Evolutionary conservation across 2,888 invertebrate species (phyloP).

Genomic region (Euplexia lucipara): DNA sequence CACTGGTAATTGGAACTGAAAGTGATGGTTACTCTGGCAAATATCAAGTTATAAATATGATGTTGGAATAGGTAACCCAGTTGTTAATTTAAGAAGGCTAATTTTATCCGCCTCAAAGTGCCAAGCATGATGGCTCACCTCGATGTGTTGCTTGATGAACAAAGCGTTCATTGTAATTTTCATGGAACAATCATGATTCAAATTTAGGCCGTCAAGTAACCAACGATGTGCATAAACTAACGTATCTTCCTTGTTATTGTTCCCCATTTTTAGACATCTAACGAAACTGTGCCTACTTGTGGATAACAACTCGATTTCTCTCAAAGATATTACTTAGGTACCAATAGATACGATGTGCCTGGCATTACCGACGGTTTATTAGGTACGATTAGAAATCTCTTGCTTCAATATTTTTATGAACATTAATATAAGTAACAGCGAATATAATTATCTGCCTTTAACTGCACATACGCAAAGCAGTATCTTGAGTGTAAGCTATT

Average conservation of each 20-base stretch:
- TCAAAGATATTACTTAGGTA: constrained; percentile 24
- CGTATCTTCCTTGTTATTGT: background rate
- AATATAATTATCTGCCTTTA: constrained; percentile 25
- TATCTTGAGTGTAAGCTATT: constrained; percentile 33
- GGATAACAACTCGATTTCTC: constrained; percentile 11
- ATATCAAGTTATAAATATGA: no score
- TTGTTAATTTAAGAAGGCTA: background rate
- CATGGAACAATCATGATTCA: background rate
- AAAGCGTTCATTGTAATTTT: background rate
- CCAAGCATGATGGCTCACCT: no score
- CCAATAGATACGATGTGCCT: constrained; percentile 16
- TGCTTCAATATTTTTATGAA: constrained; percentile 29
- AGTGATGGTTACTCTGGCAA: background rate
- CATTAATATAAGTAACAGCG: constrained; percentile 9
- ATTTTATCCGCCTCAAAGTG: no score
- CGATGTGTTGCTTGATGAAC: no score
- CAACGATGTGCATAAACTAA: background rate
- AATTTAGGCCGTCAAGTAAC: background rate
- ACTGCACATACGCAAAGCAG: constrained; percentile 30
- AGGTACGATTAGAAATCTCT: constrained; percentile 15
- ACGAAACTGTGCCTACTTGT: background rate
- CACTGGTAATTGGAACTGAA: background rate
- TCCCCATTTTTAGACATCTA: constrained; percentile 3
- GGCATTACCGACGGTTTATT: background rate
- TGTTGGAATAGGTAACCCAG: no score